Conservation (phyloP, 2,113 vertebrate genomes). For the Genyomyrus donnyi region DNA sequence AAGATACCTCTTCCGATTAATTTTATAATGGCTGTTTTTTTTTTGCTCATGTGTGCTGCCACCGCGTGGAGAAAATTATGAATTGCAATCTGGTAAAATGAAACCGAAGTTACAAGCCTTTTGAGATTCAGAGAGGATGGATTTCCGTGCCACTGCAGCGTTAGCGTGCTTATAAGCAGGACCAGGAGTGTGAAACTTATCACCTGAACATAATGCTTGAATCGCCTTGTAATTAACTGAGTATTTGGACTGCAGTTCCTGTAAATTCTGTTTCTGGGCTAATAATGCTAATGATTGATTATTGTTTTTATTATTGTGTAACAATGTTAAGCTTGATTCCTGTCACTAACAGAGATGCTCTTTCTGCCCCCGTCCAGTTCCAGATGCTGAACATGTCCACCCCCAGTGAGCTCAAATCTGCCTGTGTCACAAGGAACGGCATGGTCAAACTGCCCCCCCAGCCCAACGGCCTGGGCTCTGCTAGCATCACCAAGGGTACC, state of each 20-base stretch:
- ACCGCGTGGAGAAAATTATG: neutral
- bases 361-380: conserved; percentile 41
- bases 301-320: neutral
- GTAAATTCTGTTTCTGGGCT: neutral
- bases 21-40: neutral
- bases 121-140: neutral
- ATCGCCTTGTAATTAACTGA: neutral
- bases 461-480: conserved; percentile 86
- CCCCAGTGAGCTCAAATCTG: conserved; percentile 82
- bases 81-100: neutral
- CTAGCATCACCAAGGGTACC: conserved; percentile 98
- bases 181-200: neutral
- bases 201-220: neutral
- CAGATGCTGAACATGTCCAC: conserved; percentile 71
- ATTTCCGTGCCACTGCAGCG: neutral
- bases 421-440: conserved; percentile 91
- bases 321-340: neutral
- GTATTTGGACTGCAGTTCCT: neutral
- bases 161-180: neutral
- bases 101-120: neutral
- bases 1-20: neutral
- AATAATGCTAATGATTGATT: neutral
- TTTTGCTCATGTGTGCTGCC: neutral
- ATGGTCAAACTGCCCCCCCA: conserved; percentile 91
- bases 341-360: neutral